phyloP scores from a whole-genome alignment of 2,797 vertebrate species.

The Myoxocephalus aenaeus region DNA sequence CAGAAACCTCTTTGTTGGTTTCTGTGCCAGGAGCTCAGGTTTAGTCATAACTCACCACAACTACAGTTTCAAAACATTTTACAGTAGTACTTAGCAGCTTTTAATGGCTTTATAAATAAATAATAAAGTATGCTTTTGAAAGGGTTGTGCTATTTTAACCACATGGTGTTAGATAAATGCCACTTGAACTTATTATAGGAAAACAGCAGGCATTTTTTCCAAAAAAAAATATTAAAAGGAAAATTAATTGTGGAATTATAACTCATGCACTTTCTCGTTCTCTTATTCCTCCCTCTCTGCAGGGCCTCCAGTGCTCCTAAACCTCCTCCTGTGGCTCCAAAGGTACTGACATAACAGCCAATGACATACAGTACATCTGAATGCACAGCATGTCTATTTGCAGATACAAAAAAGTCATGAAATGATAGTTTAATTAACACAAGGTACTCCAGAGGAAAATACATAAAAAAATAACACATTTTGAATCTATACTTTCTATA shows the following conservation, averaged over 20 bases:
- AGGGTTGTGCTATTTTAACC: slow-evolving; percentile 16
- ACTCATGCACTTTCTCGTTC: slow-evolving; percentile 11
- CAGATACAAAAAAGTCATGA: neutral
- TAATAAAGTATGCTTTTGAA: slow-evolving; percentile 14
- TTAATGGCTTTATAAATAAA: slow-evolving; percentile 34
- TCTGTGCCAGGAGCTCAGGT: slow-evolving; percentile 35
- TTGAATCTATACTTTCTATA: neutral
- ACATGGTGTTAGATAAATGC: neutral
- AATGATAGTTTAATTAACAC: neutral
- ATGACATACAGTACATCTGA: neutral
- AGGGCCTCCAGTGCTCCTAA: slow-evolving; percentile 86
- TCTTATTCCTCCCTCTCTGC: slow-evolving; percentile 50
- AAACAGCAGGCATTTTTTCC: slow-evolving; percentile 4
- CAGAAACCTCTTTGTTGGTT: slow-evolving; percentile 34
- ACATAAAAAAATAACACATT: neutral
- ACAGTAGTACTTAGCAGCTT: slow-evolving; percentile 7
- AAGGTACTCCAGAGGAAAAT: slow-evolving; percentile 26
- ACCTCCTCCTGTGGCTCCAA: slow-evolving; percentile 85
- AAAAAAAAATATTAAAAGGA: slow-evolving; percentile 15
- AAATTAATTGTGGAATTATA: slow-evolving; percentile 12
- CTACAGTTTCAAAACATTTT: slow-evolving; percentile 11
- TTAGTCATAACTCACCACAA: slow-evolving; percentile 47
- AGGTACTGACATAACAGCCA: slow-evolving; percentile 80
- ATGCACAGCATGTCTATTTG: neutral
- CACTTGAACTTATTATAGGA: neutral